phyloP scores from a whole-genome alignment of 2,888 invertebrate genomes.

The Macrophya alboannulata region DNA sequence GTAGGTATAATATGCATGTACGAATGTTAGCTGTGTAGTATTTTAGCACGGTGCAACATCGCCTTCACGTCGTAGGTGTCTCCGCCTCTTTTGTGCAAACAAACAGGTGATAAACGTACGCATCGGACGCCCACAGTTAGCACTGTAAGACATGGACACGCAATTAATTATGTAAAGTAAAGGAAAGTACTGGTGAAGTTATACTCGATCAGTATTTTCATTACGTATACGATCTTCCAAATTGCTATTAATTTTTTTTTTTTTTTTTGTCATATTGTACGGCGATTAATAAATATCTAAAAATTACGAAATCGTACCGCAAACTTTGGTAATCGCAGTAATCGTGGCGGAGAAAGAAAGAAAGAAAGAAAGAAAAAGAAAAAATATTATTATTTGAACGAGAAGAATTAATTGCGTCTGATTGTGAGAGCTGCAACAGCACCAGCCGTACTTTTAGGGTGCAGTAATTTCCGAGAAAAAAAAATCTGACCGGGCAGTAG shows the following conservation, averaged over 20 bases:
- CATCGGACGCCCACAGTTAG: slow-evolving; percentile 38
- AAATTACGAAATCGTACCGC: neutral
- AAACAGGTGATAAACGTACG: slow-evolving; percentile 50
- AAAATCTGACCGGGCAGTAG: slow-evolving; percentile 30
- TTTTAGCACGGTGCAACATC: neutral
- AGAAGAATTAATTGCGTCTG: neutral
- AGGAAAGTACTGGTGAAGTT: neutral
- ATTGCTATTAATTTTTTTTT: neutral
- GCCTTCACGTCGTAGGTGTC: slow-evolving; percentile 18
- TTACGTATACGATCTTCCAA: neutral
- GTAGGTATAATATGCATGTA: neutral
- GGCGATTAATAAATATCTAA: neutral
- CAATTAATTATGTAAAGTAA: slow-evolving; percentile 43
- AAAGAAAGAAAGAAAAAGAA: neutral
- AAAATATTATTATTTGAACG: neutral
- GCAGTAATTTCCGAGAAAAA: slow-evolving; percentile 23
- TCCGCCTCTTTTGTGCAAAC: slow-evolving; percentile 49
- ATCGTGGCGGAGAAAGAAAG: neutral
- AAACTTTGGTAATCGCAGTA: neutral
- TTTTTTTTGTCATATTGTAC: neutral
- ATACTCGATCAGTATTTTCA: neutral
- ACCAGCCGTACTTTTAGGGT: neutral
- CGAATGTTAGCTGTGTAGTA: neutral
- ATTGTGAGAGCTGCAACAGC: neutral
- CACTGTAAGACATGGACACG: slow-evolving; percentile 25